Evolutionary conservation across 2,113 vertebrate species (phyloP).

Genomic region (Procavia capensis): DNA sequence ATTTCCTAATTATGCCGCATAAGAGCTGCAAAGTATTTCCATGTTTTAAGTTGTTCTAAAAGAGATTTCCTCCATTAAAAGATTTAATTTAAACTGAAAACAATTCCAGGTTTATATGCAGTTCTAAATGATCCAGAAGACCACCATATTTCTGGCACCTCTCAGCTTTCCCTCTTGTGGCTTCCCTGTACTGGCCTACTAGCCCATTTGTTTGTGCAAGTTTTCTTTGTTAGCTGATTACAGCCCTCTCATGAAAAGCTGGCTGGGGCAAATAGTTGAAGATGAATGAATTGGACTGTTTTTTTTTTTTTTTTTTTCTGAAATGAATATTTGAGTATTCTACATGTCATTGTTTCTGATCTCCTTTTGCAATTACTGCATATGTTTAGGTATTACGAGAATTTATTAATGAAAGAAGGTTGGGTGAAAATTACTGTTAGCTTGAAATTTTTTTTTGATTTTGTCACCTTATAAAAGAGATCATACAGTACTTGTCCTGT

Average conservation of each 20-base stretch:
- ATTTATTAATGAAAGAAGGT: background rate
- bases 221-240: slow-evolving; percentile 2
- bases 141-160: background rate
- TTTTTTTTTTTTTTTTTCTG: background rate
- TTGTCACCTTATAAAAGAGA: too few species aligned
- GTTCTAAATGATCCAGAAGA: slow-evolving; percentile 16
- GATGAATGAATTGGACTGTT: background rate
- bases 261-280: slow-evolving; percentile 10
- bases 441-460: slow-evolving; percentile 37
- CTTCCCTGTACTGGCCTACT: background rate
- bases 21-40: background rate
- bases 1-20: background rate
- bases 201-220: slow-evolving; percentile 1
- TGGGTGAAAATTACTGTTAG: background rate
- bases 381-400: background rate
- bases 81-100: slow-evolving; percentile 19
- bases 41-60: background rate
- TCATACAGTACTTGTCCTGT: too few species aligned
- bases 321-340: background rate
- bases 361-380: background rate
- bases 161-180: background rate
- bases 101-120: background rate
- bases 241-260: background rate
- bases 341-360: background rate
- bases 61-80: background rate